phyloP scores from a whole-genome alignment of 2,113 vertebrate genomes.

The Mirounga angustirostris region DNA sequence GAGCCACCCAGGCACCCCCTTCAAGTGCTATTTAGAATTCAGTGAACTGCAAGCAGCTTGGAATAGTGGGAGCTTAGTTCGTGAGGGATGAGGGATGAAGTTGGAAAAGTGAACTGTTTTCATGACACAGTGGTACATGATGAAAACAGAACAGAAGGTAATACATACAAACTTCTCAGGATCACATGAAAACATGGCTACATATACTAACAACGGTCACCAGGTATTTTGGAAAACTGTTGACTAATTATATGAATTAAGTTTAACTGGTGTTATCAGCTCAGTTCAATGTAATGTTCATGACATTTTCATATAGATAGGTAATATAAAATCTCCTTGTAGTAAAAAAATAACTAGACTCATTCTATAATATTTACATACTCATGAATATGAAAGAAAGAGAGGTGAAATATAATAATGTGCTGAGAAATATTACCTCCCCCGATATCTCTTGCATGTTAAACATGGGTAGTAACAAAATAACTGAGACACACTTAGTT shows the following conservation, averaged over 20 bases:
- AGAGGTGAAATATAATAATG: neutral
- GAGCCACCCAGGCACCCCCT: neutral
- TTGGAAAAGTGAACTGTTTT: neutral
- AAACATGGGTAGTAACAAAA: neutral
- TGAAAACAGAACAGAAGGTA: neutral
- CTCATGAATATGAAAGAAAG: neutral
- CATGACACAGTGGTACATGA: neutral
- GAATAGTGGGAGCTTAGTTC: neutral
- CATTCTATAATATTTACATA: neutral
- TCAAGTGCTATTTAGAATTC: neutral
- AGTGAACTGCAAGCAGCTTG: neutral
- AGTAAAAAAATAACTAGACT: neutral
- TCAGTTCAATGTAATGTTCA: neutral
- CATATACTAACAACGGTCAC: neutral
- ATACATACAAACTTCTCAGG: neutral
- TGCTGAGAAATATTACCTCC: neutral
- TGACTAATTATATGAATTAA: conserved; percentile 26
- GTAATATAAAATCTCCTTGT: neutral
- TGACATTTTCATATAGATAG: neutral
- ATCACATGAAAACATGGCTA: neutral
- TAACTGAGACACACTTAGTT: neutral
- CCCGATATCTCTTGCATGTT: neutral
- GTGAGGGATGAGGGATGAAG: neutral
- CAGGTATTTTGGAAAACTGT: neutral
- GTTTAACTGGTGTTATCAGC: conserved; percentile 24